These are phyloP conservation scores for Otolemur garnettii DNA, from an alignment of 2,113 vertebrate species.

Conservation along the genomic window DNA sequence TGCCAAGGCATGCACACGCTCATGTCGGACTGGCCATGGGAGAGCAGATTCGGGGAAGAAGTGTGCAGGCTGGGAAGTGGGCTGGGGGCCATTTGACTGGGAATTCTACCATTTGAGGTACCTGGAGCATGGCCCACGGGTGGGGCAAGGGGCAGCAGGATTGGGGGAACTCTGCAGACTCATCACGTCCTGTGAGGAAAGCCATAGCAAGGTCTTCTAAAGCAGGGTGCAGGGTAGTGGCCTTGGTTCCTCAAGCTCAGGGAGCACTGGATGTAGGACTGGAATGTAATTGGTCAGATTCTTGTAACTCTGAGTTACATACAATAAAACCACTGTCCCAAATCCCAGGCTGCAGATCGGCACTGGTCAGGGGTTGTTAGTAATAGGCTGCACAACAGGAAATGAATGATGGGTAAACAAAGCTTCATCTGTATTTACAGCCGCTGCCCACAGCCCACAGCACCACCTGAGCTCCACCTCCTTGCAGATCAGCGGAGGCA, in stretches of 20 bases:
- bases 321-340: not conserved
- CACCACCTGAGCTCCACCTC: no score
- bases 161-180: not conserved
- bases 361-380: no score
- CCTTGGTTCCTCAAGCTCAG: not conserved
- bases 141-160: not conserved
- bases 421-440: no score
- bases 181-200: not conserved
- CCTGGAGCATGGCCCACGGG: not conserved
- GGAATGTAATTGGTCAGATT: no score
- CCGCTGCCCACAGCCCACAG: no score
- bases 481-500: no score
- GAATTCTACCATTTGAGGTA: not conserved
- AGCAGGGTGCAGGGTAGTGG: not conserved
- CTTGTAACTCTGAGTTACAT: not conserved
- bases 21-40: no score
- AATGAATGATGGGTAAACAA: no score
- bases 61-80: not conserved
- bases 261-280: not conserved
- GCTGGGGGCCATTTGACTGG: not conserved
- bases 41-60: not conserved
- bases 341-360: no score
- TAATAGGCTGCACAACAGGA: no score
- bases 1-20: not conserved
- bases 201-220: not conserved